Conservation (phyloP, 2,888 invertebrate genomes). For the Siphonodentalium dalli region DNA sequence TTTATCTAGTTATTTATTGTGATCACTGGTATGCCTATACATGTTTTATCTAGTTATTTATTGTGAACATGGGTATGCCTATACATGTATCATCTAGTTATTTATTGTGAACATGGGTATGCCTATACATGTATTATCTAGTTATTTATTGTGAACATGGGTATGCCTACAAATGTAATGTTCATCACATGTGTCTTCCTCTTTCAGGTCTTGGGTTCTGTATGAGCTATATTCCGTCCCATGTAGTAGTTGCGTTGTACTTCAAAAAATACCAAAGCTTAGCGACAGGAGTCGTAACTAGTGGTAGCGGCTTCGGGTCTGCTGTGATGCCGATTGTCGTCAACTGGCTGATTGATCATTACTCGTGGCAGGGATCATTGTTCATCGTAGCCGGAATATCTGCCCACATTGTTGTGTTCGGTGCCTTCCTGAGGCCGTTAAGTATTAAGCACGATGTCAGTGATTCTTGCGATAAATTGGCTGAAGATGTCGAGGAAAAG, state of each 20-base stretch:
- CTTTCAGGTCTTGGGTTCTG: constrained; percentile 51
- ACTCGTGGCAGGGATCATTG: constrained; percentile 53
- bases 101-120: no score
- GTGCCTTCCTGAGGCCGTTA: constrained; percentile 43
- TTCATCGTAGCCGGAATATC: constrained; percentile 46
- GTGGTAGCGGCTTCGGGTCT: constrained; percentile 51
- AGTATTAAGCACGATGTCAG: no score
- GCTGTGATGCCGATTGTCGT: constrained; percentile 47
- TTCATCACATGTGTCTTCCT: not conserved
- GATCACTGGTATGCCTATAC: no score
- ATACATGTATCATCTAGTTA: no score
- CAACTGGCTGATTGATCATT: constrained; percentile 42
- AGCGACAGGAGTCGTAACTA: constrained; percentile 50
- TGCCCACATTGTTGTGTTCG: constrained; percentile 44
- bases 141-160: no score
- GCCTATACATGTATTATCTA: no score
- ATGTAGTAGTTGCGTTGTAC: constrained; percentile 53
- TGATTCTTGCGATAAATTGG: no score
- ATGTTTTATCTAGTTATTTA: no score
- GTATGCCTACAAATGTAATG: no score
- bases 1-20: no score
- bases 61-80: no score
- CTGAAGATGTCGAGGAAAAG: constrained; percentile 6
- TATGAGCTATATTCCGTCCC: constrained; percentile 52
- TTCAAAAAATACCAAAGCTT: constrained; percentile 49